phyloP scores from a whole-genome alignment of 2,797 vertebrate species.

The Limnodromus scolopaceus region DNA sequence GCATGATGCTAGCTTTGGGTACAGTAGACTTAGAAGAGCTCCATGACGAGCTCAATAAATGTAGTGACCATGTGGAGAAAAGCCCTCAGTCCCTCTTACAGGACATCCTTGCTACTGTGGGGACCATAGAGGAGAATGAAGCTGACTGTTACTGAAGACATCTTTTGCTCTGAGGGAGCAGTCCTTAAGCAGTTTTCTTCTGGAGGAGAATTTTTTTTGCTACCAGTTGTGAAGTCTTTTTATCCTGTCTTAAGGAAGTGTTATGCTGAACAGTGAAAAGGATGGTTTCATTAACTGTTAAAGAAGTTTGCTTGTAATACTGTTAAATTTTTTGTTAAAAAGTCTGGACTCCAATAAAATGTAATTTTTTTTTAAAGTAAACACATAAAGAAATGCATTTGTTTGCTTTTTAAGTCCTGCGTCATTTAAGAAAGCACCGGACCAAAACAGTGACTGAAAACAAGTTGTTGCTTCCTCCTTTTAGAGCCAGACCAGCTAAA shows the following conservation, averaged over 20 bases:
- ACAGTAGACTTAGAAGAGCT: constrained; percentile 76
- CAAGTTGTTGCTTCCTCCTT: not conserved
- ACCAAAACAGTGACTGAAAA: not conserved
- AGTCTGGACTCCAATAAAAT: not conserved
- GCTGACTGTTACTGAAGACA: constrained; percentile 83
- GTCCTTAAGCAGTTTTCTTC: not conserved
- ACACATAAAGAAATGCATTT: not conserved
- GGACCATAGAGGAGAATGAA: constrained; percentile 73
- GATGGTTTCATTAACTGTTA: not conserved
- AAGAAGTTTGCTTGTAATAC: not conserved
- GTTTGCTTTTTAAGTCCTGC: not conserved
- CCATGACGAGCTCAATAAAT: constrained; percentile 57
- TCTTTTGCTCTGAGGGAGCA: not conserved
- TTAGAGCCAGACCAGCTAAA: not conserved
- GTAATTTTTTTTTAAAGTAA: not conserved
- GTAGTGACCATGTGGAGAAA: constrained; percentile 81
- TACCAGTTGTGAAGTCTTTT: not conserved
- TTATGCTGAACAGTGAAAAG: not conserved
- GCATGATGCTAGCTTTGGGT: constrained; percentile 53
- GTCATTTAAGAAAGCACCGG: not conserved
- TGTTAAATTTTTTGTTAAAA: not conserved
- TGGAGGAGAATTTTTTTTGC: not conserved
- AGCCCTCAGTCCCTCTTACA: constrained; percentile 83
- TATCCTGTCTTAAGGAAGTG: not conserved
- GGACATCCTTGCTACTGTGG: constrained; percentile 80